These are phyloP conservation scores for Seriola quinqueradiata DNA, from an alignment of 2,113 vertebrate genomes.

Conservation along the genomic window DNA sequence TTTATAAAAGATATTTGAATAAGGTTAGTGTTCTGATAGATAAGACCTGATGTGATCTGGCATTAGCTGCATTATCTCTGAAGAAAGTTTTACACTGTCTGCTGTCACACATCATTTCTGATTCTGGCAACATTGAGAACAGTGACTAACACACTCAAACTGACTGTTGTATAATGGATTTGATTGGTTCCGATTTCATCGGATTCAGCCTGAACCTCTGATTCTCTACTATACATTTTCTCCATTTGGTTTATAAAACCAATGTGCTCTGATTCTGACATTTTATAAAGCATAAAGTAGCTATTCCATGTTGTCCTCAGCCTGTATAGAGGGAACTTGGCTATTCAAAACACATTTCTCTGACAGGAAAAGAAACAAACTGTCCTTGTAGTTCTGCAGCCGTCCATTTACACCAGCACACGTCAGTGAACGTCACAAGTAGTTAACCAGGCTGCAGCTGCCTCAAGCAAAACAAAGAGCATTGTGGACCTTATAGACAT, in stretches of 20 bases:
- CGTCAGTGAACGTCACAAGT: neutral
- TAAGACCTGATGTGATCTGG: no score
- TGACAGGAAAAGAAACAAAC: neutral
- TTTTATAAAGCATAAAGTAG: neutral
- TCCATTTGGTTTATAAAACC: neutral
- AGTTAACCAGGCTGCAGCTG: conserved; percentile 5
- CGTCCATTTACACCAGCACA: neutral
- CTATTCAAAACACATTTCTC: neutral
- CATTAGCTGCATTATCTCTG: no score
- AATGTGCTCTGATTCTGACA: neutral
- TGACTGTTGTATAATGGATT: no score
- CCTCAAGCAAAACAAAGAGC: conserved; percentile 8
- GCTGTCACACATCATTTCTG: no score
- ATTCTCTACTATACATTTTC: neutral
- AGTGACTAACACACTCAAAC: no score
- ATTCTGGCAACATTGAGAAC: no score
- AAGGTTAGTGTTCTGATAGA: no score
- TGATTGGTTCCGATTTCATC: no score
- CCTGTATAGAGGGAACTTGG: neutral
- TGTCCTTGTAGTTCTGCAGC: neutral
- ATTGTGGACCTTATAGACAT: neutral
- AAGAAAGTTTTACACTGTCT: no score
- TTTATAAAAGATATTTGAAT: no score
- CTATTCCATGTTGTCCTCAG: neutral
- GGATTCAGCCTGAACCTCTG: no score